Percentiles rank a stretch among this genome's conserved stretches.
phyloP scores from a whole-genome alignment of 2,797 vertebrate species.

The Mus caroli region DNA sequence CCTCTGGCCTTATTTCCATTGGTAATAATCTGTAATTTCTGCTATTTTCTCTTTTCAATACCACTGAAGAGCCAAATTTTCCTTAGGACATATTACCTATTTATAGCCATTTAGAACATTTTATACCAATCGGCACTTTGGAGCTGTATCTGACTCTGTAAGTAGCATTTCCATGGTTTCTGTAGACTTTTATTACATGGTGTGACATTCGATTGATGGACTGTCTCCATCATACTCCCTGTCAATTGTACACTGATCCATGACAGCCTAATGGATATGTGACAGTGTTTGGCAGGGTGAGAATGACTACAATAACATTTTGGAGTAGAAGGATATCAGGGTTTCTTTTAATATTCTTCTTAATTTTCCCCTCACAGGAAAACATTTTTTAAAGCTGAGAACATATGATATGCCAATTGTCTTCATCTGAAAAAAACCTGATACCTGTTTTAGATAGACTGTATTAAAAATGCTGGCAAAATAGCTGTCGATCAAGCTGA shows the following conservation, averaged over 20 bases:
- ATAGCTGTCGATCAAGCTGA: conserved; percentile 80
- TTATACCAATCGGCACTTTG: conserved; percentile 78
- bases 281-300: conserved; percentile 83
- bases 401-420: conserved; percentile 85
- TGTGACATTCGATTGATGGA: conserved; percentile 90
- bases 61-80: conserved; percentile 77
- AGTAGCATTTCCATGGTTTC: conserved; percentile 88
- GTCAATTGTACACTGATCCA: conserved; percentile 88
- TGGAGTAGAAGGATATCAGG: conserved; percentile 77
- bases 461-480: conserved; percentile 83
- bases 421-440: conserved; percentile 83
- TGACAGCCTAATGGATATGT: conserved; percentile 89
- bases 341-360: conserved; percentile 78
- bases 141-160: conserved; percentile 80
- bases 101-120: conserved; percentile 82
- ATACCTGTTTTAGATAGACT: conserved; percentile 72
- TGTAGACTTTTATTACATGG: conserved; percentile 88
- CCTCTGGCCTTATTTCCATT: conserved; percentile 83
- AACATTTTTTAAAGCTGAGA: conserved; percentile 82
- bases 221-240: conserved; percentile 89
- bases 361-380: conserved; percentile 76
- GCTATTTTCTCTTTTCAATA: conserved; percentile 78
- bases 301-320: conserved; percentile 84
- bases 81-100: conserved; percentile 77
- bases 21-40: conserved; percentile 83